These are phyloP conservation scores for Prolemur simus DNA, from an alignment of 2,113 vertebrate genomes.

Conservation along the genomic window DNA sequence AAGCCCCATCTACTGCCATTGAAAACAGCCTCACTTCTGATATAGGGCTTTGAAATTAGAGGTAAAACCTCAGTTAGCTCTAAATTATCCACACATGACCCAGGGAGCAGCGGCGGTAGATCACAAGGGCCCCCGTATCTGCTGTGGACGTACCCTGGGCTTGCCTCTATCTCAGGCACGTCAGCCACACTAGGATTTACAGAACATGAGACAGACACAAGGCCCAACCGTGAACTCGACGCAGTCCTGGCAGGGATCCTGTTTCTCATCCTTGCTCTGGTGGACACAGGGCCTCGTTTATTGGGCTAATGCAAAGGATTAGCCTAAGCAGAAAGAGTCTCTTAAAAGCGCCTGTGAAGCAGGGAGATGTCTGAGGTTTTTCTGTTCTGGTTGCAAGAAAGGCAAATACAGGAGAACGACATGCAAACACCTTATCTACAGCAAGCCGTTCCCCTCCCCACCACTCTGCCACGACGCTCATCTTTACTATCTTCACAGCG, in stretches of 20 bases:
- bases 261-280: background rate
- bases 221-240: background rate
- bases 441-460: background rate
- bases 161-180: background rate
- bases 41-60: background rate
- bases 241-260: background rate
- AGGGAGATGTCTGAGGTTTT: background rate
- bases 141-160: background rate
- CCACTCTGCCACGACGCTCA: background rate
- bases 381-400: background rate
- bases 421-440: background rate
- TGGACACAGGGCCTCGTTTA: background rate
- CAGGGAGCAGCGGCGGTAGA: background rate
- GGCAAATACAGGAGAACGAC: background rate
- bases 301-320: background rate
- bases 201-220: background rate
- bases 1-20: background rate
- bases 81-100: background rate
- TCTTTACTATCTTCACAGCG: background rate
- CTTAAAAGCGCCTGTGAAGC: background rate
- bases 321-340: background rate
- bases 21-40: background rate
- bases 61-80: background rate
- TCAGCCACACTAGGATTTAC: background rate
- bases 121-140: background rate